Conservation (phyloP, 2,888 invertebrate genomes). For the Andrena bicolor region DNA sequence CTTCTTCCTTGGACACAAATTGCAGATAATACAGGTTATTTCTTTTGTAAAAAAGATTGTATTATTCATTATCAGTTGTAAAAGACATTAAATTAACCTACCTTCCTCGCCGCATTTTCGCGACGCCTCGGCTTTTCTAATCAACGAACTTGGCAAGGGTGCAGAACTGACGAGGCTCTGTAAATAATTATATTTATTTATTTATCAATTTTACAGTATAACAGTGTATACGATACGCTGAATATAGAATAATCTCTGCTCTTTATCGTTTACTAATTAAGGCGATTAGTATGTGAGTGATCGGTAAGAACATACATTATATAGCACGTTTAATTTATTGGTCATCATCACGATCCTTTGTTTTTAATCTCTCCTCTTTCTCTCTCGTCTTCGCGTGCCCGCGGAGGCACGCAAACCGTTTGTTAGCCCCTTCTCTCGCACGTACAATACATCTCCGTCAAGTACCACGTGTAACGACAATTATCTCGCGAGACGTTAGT, state of each 20-base stretch:
- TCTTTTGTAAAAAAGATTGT: too few relatives aligned
- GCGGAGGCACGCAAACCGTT: conserved; percentile 10
- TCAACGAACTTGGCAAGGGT: too few relatives aligned
- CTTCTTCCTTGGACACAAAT: too few relatives aligned
- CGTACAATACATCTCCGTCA: conserved; percentile 56
- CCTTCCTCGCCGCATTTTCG: too few relatives aligned
- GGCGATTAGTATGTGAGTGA: conserved; percentile 83
- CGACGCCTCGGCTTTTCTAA: too few relatives aligned
- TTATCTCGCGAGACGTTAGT: conserved; percentile 54
- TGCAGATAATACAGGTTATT: too few relatives aligned
- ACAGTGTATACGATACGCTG: conserved; percentile 80
- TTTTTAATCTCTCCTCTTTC: conserved; percentile 24
- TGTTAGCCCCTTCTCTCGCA: conserved; percentile 6
- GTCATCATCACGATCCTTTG: conserved; percentile 70
- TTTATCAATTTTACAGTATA: conserved; percentile 82
- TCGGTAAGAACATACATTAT: conserved; percentile 79
- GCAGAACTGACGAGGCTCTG: conserved; percentile 28
- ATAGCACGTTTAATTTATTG: conserved; percentile 78
- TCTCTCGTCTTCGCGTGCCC: conserved; percentile 14
- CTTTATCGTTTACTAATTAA: conserved; percentile 80
- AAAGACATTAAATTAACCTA: too few relatives aligned
- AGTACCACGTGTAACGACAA: conserved; percentile 48
- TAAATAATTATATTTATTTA: conserved; percentile 83
- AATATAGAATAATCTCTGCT: conserved; percentile 80
- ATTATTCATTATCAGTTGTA: too few relatives aligned